Base-by-base conservation (phyloP, 2,113 vertebrate genomes). In the Anhinga rufa region DNA sequence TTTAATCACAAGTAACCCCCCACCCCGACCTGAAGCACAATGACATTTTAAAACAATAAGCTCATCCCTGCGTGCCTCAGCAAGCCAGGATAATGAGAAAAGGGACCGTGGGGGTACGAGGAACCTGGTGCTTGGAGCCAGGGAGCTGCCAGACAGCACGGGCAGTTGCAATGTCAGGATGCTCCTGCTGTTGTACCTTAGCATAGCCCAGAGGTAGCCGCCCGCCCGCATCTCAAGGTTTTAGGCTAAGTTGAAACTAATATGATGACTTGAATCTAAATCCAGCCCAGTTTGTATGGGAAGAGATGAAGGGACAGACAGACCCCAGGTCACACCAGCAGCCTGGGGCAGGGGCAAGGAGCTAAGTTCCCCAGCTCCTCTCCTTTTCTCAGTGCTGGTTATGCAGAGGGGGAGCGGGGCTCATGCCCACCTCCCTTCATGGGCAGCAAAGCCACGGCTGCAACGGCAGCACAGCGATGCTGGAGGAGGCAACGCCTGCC, bases 151-250 rank as follows among this genome's bases (percentile, higher is more conserved):
- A 2, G 84, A 11, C 18, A 22, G 70, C 42, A 28, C 9, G 0
- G 14, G 70, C 9, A 1, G 38, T 0, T 12, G 32, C 25, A 18
- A 0, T 0, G 10, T 8, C 49, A 36, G 74, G 79, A 36, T 42
- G 46, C 36, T 83, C 46, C 64, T 18, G 25, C 64, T 48, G 25
- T 2, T 11, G 4, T 10, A 38, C 38, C 57, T 76, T 6, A 14
- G 20, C 8, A 2, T 0, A 6, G 29, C 0, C 32, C 32, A 5
- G 34, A 12, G 24, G 8, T 25, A 16, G 25, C 32, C 1, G 2
- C 28, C 42, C 2, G 19, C 48, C 55, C 9, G 10, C 1, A 44
- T 2, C 31, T 54, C 44, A 7, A 10, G 44, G 3, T 58, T 58
- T 34, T 13, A 62, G 31, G 22, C 42, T 58, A 49, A 72, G 4